Percentiles rank a stretch among this genome's conserved stretches.
Evolutionary conservation across 2,113 vertebrate species (phyloP).

Genomic region (Gavialis gangeticus): DNA sequence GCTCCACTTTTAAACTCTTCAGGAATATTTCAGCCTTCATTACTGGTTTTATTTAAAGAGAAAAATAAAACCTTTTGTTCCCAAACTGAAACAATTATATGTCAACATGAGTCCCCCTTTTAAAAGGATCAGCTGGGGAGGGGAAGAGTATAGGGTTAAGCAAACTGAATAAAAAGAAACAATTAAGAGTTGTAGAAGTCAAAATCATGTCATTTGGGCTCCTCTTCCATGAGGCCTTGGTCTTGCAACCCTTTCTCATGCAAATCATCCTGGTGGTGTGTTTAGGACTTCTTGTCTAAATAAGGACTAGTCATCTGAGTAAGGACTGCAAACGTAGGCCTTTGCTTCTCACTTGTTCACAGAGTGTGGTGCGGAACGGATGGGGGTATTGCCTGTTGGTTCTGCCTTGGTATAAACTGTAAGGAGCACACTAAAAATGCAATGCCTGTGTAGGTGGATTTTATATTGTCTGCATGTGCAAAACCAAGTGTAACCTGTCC

Average conservation of each 20-base stretch:
- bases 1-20: neutral
- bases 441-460: neutral
- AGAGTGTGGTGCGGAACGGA: neutral
- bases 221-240: neutral
- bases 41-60: neutral
- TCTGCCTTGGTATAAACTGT: neutral
- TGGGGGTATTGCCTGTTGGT: neutral
- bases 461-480: neutral
- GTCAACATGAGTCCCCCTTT: neutral
- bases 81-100: neutral
- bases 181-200: neutral
- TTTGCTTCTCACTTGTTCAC: neutral
- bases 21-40: neutral
- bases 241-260: neutral
- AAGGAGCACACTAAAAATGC: neutral
- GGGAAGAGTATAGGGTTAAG: neutral
- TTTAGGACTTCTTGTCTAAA: neutral
- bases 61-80: neutral
- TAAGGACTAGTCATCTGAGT: neutral
- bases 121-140: neutral
- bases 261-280: neutral
- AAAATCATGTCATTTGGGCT: neutral
- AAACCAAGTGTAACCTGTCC: neutral
- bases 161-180: slow-evolving; percentile 1
- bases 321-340: too few species aligned